These are phyloP conservation scores for Panonychus citri DNA, from an alignment of 1,140 invertebrate genomes.

Conservation along the genomic window DNA sequence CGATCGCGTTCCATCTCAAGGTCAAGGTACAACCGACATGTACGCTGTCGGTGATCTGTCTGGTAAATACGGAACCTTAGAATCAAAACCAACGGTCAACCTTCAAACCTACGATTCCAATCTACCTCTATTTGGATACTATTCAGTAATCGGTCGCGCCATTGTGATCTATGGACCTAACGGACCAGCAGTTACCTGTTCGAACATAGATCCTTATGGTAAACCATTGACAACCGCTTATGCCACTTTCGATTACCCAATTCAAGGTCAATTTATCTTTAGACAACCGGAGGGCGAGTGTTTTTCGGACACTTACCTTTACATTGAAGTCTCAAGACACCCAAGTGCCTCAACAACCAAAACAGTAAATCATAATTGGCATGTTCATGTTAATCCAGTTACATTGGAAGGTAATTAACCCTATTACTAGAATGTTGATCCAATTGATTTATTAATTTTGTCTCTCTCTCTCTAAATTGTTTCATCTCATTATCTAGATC, in stretches of 20 bases:
- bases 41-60: constrained; percentile 68
- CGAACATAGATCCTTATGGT: constrained; percentile 24
- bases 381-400: constrained; percentile 30
- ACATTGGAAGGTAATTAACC: too few relatives aligned
- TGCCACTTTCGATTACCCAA: constrained; percentile 41
- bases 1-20: constrained; percentile 16
- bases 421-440: not conserved
- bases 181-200: constrained; percentile 25
- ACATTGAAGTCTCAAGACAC: constrained; percentile 18
- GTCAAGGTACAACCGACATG: constrained; percentile 46
- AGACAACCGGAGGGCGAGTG: constrained; percentile 49
- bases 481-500: constrained; percentile 30
- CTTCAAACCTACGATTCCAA: constrained; percentile 12
- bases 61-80: constrained; percentile 39
- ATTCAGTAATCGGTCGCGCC: constrained; percentile 54
- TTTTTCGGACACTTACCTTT: constrained; percentile 47
- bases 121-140: constrained; percentile 51
- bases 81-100: not conserved
- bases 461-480: not conserved
- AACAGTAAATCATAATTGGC: constrained; percentile 43
- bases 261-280: constrained; percentile 65
- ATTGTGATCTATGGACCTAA: constrained; percentile 41
- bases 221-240: constrained; percentile 20
- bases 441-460: not conserved
- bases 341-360: constrained; percentile 23